Evolutionary conservation across 2,113 vertebrate species (phyloP), one percentile per base, ranked within the genome.

Genomic region (Mormoops blainvillei): DNA sequence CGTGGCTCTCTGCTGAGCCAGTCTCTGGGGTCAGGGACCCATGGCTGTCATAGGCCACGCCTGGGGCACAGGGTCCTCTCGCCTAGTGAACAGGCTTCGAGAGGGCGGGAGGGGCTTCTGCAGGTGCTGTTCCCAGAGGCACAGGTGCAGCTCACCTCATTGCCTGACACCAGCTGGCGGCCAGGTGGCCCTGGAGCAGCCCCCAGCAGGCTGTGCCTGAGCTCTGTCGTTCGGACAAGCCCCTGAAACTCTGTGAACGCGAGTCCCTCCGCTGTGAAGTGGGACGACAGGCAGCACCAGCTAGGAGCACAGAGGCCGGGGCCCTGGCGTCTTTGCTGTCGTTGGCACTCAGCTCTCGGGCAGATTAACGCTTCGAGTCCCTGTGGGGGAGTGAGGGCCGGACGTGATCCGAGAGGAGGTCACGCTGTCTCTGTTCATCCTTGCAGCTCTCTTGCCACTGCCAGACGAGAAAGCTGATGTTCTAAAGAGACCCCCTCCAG

Each of bases 361-460:
- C n/a, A 12, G 78, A 77, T 13, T 20, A 24, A 50, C 38, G 28
- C 10, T 28, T 18, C 5, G 54, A 26, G 38, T 19, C 11, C n/a
- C 43, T 7, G 19, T 48, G 65, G 50, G 63, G 28, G 63, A 54
- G 10, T 11, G 2, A 18, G 2, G 3, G 36, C 18, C 33, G 3
- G 33, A 2, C 7, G 1, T 5, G 8, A 28, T 28, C 3, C 6
- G 26, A n/a, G 68, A 45, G 5, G 12, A 12, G 1, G 8, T 31
- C 36, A 7, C 0, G 3, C n/a, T n/a, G 0, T 7, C 10, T 52
- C 3, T 22, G 54, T 41, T 33, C 28, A 13, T 65, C 22, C 38
- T 78, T 11, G 5, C 5, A 7, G 1, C 50, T 5, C 1, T 52
- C 65, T 50, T 31, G 26, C 33, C 54, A 33, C 74, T 78, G 68